A percentile compares a stretch with the other conserved stretches of the same genome.
phyloP scores from a whole-genome alignment of 2,113 vertebrate species.

The Eleginops maclovinus region DNA sequence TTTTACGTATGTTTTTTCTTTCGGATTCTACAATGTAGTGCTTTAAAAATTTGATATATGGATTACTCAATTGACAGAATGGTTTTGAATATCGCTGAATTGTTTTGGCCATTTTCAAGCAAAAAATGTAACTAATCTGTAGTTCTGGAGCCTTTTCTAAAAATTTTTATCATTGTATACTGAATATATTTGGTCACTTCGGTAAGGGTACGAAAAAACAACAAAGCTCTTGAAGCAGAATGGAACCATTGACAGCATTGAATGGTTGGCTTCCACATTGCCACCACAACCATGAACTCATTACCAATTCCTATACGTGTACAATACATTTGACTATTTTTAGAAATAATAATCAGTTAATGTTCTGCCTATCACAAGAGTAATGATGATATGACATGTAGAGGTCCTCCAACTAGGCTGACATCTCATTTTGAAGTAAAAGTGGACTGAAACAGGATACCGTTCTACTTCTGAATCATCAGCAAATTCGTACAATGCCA shows the following conservation, averaged over 20 bases:
- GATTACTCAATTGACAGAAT: not conserved
- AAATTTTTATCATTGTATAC: not conserved
- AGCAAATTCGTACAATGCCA: conserved; percentile 42
- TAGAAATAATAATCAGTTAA: not conserved
- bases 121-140: not conserved
- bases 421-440: conserved; percentile 58
- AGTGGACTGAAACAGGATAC: conserved; percentile 59
- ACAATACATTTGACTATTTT: not conserved
- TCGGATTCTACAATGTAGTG: not conserved
- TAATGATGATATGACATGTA: conserved; percentile 3
- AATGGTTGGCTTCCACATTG: not conserved
- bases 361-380: conserved; percentile 19
- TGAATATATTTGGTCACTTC: not conserved
- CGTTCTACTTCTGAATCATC: conserved; percentile 51
- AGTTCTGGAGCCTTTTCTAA: not conserved
- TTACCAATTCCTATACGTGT: not conserved
- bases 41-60: not conserved
- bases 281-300: not conserved
- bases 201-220: no score
- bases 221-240: no score
- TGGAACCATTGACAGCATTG: no score
- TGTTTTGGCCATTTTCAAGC: not conserved
- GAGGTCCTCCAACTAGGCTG: conserved; percentile 22
- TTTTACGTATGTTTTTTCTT: not conserved
- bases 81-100: not conserved